phyloP scores from a whole-genome alignment of 2,888 invertebrate species.

The Leptogaster cylindrica region DNA sequence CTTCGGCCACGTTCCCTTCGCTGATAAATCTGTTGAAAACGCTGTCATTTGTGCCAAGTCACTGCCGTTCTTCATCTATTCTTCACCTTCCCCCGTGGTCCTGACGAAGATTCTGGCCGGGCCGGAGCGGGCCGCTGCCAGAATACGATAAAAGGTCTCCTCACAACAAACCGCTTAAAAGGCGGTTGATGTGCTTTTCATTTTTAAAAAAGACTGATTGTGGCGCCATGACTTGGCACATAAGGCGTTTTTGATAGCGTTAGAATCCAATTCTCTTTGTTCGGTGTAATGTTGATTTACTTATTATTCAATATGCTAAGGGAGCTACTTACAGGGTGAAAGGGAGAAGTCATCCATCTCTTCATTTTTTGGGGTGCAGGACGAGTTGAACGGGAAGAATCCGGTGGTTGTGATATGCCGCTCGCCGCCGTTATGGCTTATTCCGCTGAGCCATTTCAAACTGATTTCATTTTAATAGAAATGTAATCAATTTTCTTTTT shows the following conservation, averaged over 20 bases:
- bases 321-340: constrained; percentile 39
- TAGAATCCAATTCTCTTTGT: constrained; percentile 44
- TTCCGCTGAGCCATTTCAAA: constrained; percentile 4
- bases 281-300: constrained; percentile 39
- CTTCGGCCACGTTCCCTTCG: too few relatives aligned
- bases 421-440: neutral
- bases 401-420: neutral
- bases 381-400: neutral
- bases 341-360: constrained; percentile 39
- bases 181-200: constrained; percentile 45
- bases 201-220: constrained; percentile 47
- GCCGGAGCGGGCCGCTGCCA: constrained; percentile 7
- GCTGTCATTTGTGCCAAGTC: constrained; percentile 34
- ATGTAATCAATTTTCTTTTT: constrained; percentile 48
- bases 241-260: constrained; percentile 42
- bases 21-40: constrained; percentile 39
- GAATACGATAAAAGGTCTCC: constrained; percentile 35
- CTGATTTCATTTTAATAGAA: constrained; percentile 48
- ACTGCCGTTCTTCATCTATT: constrained; percentile 13
- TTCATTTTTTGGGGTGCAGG: constrained; percentile 18
- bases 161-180: constrained; percentile 42
- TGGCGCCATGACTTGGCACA: constrained; percentile 47
- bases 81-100: constrained; percentile 13
- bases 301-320: constrained; percentile 42
- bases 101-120: constrained; percentile 9